These are phyloP conservation scores for Cherax destructor DNA, from an alignment of 1,140 invertebrate genomes.

Conservation along the genomic window DNA sequence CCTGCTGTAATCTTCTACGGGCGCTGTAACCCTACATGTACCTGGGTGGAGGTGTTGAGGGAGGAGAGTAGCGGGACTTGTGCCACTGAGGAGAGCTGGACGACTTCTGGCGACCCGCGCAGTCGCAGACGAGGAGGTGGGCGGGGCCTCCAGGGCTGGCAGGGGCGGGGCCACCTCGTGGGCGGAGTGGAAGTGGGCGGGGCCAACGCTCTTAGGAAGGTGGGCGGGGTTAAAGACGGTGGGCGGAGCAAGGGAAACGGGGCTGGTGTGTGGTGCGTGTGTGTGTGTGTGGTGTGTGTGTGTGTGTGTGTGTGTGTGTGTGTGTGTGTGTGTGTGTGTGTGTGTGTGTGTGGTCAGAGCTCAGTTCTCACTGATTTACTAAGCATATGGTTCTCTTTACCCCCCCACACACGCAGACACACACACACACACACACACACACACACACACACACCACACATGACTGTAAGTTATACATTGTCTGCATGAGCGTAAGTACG, in stretches of 20 bases:
- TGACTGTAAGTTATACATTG: too few species aligned
- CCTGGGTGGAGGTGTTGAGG: background rate
- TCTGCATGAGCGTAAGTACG: too few species aligned
- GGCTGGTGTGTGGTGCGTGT: background rate
- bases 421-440: background rate
- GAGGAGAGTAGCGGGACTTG: background rate
- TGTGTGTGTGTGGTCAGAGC: constrained; percentile 23
- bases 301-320: background rate
- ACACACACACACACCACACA: too few species aligned
- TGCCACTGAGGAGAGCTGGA: background rate
- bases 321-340: too few species aligned
- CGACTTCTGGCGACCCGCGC: background rate
- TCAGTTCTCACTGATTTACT: constrained; percentile 22
- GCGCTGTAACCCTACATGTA: background rate
- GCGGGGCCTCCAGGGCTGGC: background rate
- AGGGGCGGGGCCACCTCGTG: constrained; percentile 8
- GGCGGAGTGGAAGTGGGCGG: constrained; percentile 18
- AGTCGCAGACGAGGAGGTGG: background rate
- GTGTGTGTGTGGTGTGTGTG: background rate
- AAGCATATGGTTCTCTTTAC: constrained; percentile 26
- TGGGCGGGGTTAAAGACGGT: background rate
- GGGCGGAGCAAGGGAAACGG: background rate
- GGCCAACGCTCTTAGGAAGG: background rate
- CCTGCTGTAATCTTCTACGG: background rate
- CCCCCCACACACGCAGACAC: background rate